A percentile compares a stretch with the other conserved stretches of the same genome.
These are phyloP conservation scores for Penaeus vannamei DNA, from an alignment of 1,140 invertebrate genomes.

Conservation along the genomic window DNA sequence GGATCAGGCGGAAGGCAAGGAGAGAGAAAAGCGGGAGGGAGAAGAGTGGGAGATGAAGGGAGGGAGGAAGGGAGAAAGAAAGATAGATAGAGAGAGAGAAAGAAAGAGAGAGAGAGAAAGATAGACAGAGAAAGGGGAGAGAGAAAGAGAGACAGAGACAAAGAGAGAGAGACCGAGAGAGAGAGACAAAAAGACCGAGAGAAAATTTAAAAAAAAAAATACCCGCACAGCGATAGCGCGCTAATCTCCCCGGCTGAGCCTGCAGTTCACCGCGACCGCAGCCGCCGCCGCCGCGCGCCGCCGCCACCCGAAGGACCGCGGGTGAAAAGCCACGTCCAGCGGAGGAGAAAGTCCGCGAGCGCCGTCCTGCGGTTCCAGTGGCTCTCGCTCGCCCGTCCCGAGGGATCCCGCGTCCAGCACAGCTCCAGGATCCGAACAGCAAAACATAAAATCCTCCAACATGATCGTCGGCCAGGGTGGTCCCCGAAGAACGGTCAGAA, in stretches of 20 bases:
- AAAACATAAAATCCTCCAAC: slow-evolving; percentile 36
- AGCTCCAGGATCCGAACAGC: slow-evolving; percentile 42
- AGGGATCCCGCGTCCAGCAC: no score
- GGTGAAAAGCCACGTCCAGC: no score
- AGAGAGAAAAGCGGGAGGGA: neutral
- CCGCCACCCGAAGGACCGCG: neutral
- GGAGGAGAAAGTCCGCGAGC: no score
- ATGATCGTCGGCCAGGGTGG: slow-evolving; percentile 44
- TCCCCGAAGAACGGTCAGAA: neutral
- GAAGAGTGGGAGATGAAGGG: neutral
- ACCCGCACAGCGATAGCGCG: neutral
- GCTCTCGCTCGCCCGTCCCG: no score
- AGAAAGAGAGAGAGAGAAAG: neutral
- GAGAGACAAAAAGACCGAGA: no score
- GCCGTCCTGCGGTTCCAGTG: no score
- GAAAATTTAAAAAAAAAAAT: neutral
- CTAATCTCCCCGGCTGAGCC: no score
- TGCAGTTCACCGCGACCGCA: neutral
- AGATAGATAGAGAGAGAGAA: neutral
- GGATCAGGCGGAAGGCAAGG: neutral
- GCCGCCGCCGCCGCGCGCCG: neutral
- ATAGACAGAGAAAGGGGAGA: neutral
- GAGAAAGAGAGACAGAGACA: neutral
- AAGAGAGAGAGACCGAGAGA: no score
- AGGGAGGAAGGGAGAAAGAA: neutral